Evolutionary conservation across 2,113 vertebrate genomes (phyloP), one percentile per base, ranked within the genome.

Genomic region (Sprattus sprattus): DNA sequence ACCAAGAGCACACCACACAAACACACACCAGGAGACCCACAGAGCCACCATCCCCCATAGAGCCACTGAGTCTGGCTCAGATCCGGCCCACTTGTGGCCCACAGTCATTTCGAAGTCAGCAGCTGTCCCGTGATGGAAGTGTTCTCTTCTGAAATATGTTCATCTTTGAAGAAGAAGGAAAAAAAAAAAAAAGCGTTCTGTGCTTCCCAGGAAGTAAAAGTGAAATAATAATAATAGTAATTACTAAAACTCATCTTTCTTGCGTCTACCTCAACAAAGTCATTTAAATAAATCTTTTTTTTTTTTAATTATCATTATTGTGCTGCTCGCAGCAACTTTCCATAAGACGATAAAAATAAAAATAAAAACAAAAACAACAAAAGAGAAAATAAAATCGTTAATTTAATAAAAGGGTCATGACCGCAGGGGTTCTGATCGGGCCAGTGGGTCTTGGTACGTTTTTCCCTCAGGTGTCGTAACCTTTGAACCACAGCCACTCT

Each of bases 201-300:
- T 67, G 64, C 64, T 67, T 67, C 25, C 64, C 64, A 67, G n/a
- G 64, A 67, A 28, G 39, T 2, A 67, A 67, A 67, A 67, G 22
- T 67, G 25, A 67, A 28, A 71, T 71, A 71, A 71, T 71, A 71
- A 71, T 32, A 32, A 71, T 71, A 39, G 2, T 39, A 32, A 71
- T 71, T 11, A 71, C 22, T 60, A 60, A 28, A 28, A 71, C 64
- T 25, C 25, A 11, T 71, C 32, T 28, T 71, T 71, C 64, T 71
- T 71, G 64, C 11, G 25, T 71, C 64, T 71, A 71, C 64, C 64
- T 71, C 25, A 32, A 28, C 25, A 71, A 71, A 71, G n/a, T 71
- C 64, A 71, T 71, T 71, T 71, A 71, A 71, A 71, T 71, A 71
- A 71, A 71, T 71, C 64, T 32, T 71, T 71, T 71, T 71, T 71